Conservation (phyloP, 2,113 vertebrate genomes). For the Aptenodytes forsteri region DNA sequence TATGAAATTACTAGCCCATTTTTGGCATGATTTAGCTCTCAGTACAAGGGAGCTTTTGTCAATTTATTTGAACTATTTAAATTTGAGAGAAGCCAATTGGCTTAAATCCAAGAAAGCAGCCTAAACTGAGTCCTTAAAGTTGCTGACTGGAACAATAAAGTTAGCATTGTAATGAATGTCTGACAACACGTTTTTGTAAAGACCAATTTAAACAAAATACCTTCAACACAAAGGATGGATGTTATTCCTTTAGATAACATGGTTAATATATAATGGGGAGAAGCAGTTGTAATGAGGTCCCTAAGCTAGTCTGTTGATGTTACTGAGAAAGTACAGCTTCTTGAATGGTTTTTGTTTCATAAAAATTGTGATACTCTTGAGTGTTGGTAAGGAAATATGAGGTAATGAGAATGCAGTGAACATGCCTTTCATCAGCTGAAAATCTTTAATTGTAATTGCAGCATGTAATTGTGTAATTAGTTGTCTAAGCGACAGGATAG, state of each 20-base stretch:
- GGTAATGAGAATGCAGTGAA: conserved; percentile 71
- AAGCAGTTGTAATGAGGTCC: background rate
- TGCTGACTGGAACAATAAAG: background rate
- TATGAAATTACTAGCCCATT: background rate
- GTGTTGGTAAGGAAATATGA: conserved; percentile 70
- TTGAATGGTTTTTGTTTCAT: conserved; percentile 71
- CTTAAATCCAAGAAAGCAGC: background rate
- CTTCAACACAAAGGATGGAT: background rate
- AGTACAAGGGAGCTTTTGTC: background rate
- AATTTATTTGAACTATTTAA: background rate
- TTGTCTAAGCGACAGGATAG: conserved; percentile 71
- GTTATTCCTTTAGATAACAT: conserved; percentile 30
- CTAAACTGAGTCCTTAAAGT: background rate
- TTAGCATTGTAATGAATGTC: background rate
- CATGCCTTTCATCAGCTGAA: conserved; percentile 74
- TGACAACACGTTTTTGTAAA: conserved; percentile 2
- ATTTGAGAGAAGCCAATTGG: background rate
- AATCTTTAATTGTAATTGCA: conserved; percentile 83
- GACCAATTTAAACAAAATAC: background rate
- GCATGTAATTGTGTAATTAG: conserved; percentile 78
- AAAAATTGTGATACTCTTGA: conserved; percentile 70
- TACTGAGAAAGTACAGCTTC: conserved; percentile 60
- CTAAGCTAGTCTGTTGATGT: conserved; percentile 24
- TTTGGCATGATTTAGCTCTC: background rate
- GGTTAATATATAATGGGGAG: background rate